Conservation (phyloP, 2,888 invertebrate genomes). For the Ectobius pallidus region DNA sequence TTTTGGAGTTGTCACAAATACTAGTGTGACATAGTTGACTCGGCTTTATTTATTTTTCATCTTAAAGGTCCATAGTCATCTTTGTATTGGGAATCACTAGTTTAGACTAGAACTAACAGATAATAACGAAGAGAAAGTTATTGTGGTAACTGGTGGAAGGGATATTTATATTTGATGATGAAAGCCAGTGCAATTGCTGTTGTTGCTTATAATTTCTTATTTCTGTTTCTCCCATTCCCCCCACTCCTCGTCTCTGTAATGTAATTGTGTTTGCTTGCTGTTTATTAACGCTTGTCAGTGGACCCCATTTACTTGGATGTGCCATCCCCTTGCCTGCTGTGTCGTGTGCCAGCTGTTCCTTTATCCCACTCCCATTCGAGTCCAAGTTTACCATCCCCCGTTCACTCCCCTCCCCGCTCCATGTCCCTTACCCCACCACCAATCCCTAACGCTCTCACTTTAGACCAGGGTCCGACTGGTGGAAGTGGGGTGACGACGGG, state of each 20-base stretch:
- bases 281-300: not conserved
- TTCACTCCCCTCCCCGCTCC: constrained; percentile 52
- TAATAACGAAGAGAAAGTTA: no score
- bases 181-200: no score
- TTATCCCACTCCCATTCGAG: constrained; percentile 36
- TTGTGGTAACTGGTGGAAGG: no score
- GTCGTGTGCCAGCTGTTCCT: constrained; percentile 44
- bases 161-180: no score
- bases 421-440: constrained; percentile 38
- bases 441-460: constrained; percentile 30
- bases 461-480: constrained; percentile 47
- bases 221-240: not conserved
- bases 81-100: no score
- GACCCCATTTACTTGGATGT: constrained; percentile 8
- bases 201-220: no score
- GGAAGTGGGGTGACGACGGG: constrained; percentile 49
- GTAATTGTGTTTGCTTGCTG: constrained; percentile 7
- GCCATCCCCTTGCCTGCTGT: constrained; percentile 1
- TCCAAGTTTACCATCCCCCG: constrained; percentile 31
- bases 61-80: no score
- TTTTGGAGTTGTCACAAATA: no score
- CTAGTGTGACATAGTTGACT: no score
- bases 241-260: not conserved
- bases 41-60: no score
- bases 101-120: no score